phyloP scores from a whole-genome alignment of 2,888 invertebrate species.

The Anticlea derivata region DNA sequence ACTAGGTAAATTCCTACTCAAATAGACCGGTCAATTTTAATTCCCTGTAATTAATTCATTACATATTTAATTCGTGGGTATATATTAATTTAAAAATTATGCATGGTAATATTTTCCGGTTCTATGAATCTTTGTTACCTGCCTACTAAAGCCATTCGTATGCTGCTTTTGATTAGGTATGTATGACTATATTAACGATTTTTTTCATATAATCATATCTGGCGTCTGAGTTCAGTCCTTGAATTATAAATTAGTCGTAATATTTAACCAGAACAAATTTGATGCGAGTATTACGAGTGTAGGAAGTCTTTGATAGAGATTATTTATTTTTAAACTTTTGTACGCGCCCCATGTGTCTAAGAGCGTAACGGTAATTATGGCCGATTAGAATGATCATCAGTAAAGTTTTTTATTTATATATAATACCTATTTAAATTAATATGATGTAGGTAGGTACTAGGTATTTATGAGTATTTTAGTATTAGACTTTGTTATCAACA shows the following conservation, averaged over 20 bases:
- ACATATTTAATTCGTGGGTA: not conserved
- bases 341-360: slow-evolving; percentile 38
- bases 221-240: slow-evolving; percentile 39
- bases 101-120: slow-evolving; percentile 15
- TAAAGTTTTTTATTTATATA: too few relatives aligned
- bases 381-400: too few relatives aligned
- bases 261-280: slow-evolving; percentile 59
- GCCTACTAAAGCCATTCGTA: not conserved
- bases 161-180: not conserved
- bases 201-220: slow-evolving; percentile 38
- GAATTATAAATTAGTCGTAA: slow-evolving; percentile 52
- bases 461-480: too few relatives aligned
- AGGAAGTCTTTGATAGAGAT: slow-evolving; percentile 70
- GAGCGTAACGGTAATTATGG: too few relatives aligned
- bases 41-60: slow-evolving; percentile 3
- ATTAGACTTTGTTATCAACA: too few relatives aligned
- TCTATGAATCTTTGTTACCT: slow-evolving; percentile 26
- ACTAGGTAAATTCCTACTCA: slow-evolving; percentile 19
- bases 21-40: not conserved
- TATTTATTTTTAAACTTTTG: slow-evolving; percentile 55
- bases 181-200: slow-evolving; percentile 35
- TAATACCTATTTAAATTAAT: too few relatives aligned
- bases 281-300: slow-evolving; percentile 54
- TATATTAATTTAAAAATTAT: slow-evolving; percentile 22
- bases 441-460: too few relatives aligned